phyloP scores from a whole-genome alignment of 2,888 invertebrate species.

The Liodrosophila aerea region DNA sequence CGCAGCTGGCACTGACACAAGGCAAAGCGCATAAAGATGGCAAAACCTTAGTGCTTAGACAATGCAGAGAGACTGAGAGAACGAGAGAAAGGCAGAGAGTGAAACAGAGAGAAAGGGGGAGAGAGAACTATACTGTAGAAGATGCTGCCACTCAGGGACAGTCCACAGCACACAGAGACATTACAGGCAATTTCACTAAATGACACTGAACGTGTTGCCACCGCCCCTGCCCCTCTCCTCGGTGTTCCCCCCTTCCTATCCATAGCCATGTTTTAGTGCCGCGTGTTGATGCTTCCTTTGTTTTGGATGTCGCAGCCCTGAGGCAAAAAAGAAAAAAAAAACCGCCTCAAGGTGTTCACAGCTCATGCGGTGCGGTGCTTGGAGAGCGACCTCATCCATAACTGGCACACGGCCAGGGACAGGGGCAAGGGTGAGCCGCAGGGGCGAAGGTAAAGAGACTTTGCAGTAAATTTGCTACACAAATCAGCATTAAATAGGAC shows the following conservation, averaged over 20 bases:
- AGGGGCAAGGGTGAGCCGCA: constrained; percentile 35
- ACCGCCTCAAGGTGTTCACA: constrained; percentile 63
- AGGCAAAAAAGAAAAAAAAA: constrained; percentile 19
- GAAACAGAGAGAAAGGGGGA: neutral
- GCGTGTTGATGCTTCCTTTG: constrained; percentile 52
- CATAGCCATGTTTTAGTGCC: neutral
- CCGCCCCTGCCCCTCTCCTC: constrained; percentile 2
- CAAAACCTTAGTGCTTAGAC: constrained; percentile 50
- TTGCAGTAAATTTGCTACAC: constrained; percentile 54
- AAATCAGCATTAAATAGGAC: constrained; percentile 65
- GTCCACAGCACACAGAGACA: constrained; percentile 30
- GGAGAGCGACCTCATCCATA: constrained; percentile 29
- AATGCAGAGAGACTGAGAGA: constrained; percentile 37
- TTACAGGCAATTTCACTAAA: constrained; percentile 67
- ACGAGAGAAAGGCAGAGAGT: neutral
- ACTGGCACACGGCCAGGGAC: constrained; percentile 61
- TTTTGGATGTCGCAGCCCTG: constrained; percentile 44
- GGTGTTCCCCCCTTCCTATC: neutral
- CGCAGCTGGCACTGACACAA: constrained; percentile 46
- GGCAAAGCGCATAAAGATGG: constrained; percentile 54
- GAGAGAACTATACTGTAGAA: constrained; percentile 1
- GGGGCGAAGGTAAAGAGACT: constrained; percentile 37
- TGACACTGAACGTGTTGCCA: constrained; percentile 52
- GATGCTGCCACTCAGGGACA: constrained; percentile 51
- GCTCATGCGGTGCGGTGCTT: constrained; percentile 63